A percentile compares a stretch with the other conserved stretches of the same genome.
phyloP scores from a whole-genome alignment of 2,888 invertebrate genomes.

The Cheiracanthium punctorium region DNA sequence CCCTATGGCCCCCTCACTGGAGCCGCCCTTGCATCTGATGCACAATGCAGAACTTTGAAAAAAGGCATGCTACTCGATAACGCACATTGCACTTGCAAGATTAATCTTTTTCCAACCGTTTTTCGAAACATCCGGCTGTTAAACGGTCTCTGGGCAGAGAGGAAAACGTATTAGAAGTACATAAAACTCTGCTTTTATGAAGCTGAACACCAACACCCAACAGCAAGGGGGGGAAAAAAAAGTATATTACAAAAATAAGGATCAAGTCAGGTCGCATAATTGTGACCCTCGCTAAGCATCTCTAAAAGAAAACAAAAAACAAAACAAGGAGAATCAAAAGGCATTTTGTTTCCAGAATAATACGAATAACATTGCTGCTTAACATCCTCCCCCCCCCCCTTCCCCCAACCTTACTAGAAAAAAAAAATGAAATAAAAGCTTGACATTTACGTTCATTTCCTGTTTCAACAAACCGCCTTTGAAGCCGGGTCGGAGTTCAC shows the following conservation, averaged over 20 bases:
- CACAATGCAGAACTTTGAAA: too few species aligned
- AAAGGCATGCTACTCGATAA: too few species aligned
- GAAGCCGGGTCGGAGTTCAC: constrained; percentile 16
- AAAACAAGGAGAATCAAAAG: background rate
- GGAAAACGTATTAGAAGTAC: background rate
- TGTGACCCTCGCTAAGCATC: background rate
- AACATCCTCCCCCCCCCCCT: constrained; percentile 9
- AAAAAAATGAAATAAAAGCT: constrained; percentile 16
- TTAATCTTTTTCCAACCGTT: background rate
- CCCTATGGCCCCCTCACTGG: too few species aligned
- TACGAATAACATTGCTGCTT: background rate
- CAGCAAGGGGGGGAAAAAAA: too few species aligned
- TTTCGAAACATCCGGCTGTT: background rate
- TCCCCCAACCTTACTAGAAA: too few species aligned
- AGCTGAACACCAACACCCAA: background rate
- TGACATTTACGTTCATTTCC: constrained; percentile 34
- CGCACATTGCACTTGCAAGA: too few species aligned
- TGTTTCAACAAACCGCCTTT: constrained; percentile 35
- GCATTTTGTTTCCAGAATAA: constrained; percentile 1
- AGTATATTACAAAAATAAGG: too few species aligned
- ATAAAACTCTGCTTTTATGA: background rate
- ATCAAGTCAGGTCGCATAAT: background rate
- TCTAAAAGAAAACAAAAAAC: background rate
- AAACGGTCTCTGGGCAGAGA: background rate
- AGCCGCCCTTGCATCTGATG: too few species aligned